Percentiles rank a stretch among this genome's conserved stretches.
phyloP scores from a whole-genome alignment of 2,888 invertebrate genomes.

The Priocnemis perturbator region DNA sequence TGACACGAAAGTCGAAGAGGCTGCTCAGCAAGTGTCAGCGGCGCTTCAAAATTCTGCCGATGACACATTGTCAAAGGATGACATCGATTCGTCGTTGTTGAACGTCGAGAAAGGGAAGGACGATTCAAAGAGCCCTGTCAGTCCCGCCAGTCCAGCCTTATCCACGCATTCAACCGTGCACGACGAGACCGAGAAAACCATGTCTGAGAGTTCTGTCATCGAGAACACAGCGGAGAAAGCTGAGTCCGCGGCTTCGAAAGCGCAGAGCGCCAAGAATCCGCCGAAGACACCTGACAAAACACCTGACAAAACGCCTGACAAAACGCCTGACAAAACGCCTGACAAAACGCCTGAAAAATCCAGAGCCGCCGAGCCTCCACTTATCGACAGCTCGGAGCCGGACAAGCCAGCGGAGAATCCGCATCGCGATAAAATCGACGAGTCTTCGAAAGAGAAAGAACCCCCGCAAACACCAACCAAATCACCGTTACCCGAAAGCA shows the following conservation, averaged over 20 bases:
- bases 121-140: neutral
- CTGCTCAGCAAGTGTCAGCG: no score
- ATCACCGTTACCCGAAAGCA: slow-evolving; percentile 9
- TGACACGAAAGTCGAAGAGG: neutral
- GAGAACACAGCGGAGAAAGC: neutral
- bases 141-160: slow-evolving; percentile 1
- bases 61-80: neutral
- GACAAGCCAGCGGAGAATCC: slow-evolving; percentile 12
- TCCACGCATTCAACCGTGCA: neutral
- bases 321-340: slow-evolving; percentile 4
- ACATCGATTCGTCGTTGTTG: neutral
- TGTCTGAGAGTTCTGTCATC: no score
- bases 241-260: neutral
- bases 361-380: slow-evolving; percentile 4
- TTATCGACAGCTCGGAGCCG: neutral
- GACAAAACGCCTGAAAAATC: slow-evolving; percentile 19
- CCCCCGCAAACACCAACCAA: neutral
- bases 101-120: slow-evolving; percentile 7
- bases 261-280: slow-evolving; percentile 2
- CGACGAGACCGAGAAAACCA: neutral
- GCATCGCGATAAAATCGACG: slow-evolving; percentile 9
- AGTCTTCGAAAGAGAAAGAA: neutral
- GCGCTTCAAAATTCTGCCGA: neutral
- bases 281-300: slow-evolving; percentile 13
- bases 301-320: slow-evolving; percentile 17